Evolutionary conservation across 2,888 invertebrate species (phyloP).

Genomic region (Sepioteuthis lessoniana): DNA sequence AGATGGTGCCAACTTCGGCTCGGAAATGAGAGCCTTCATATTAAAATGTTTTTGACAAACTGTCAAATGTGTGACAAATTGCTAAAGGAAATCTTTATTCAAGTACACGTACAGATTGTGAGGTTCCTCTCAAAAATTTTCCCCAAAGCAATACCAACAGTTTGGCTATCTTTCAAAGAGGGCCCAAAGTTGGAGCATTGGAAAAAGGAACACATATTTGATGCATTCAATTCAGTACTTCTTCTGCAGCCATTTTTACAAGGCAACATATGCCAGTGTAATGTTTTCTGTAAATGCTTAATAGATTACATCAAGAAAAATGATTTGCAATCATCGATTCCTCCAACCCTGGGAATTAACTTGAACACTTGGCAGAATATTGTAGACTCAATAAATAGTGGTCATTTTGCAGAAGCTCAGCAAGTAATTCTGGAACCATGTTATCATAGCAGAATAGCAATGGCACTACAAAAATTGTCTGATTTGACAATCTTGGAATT

Average conservation of each 20-base stretch:
- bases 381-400: constrained; percentile 55
- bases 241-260: constrained; percentile 65
- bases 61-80: constrained; percentile 63
- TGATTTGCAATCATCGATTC: constrained; percentile 54
- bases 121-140: constrained; percentile 59
- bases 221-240: constrained; percentile 66
- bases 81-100: constrained; percentile 69
- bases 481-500: constrained; percentile 58
- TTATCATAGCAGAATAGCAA: constrained; percentile 66
- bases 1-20: constrained; percentile 64
- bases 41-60: constrained; percentile 56
- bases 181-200: constrained; percentile 59
- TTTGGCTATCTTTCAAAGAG: constrained; percentile 61
- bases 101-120: constrained; percentile 66
- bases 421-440: constrained; percentile 63
- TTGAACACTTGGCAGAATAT: constrained; percentile 59
- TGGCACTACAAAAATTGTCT: constrained; percentile 61
- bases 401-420: constrained; percentile 58
- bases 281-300: constrained; percentile 61
- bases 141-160: constrained; percentile 63
- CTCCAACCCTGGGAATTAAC: constrained; percentile 58
- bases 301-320: constrained; percentile 56
- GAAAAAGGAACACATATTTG: constrained; percentile 62
- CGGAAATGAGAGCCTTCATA: constrained; percentile 64
- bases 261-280: constrained; percentile 57